Conservation (phyloP, 2,113 vertebrate genomes). For the Phoenicopterus ruber region DNA sequence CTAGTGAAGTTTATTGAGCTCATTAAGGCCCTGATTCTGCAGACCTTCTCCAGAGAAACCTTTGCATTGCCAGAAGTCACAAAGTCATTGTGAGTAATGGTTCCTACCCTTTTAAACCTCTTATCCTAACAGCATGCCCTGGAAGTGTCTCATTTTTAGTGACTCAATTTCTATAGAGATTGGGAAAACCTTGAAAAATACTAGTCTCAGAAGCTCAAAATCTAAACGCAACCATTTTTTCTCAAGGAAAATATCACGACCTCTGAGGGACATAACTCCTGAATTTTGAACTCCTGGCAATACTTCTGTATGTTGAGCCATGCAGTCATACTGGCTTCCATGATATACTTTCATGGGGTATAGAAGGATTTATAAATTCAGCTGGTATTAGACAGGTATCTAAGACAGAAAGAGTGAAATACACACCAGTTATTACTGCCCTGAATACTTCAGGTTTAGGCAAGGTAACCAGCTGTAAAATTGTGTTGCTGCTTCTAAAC, state of each 20-base stretch:
- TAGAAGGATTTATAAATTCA: not conserved
- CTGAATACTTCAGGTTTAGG: not conserved
- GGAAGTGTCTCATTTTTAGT: not conserved
- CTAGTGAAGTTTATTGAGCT: not conserved
- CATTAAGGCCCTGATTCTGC: not conserved
- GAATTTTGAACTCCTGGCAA: not conserved
- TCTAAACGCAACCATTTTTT: not conserved
- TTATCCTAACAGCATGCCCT: not conserved
- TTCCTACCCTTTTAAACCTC: not conserved
- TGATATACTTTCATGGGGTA: not conserved
- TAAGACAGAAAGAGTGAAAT: not conserved
- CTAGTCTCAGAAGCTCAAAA: not conserved
- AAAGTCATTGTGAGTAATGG: not conserved
- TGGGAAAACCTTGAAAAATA: not conserved
- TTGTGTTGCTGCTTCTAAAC: not conserved
- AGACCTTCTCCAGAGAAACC: not conserved
- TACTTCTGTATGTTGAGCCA: not conserved
- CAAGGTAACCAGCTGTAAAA: not conserved
- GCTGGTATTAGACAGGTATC: rapidly evolving
- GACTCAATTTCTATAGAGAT: not conserved
- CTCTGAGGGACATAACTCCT: not conserved
- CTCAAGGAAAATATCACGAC: not conserved
- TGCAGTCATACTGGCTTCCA: not conserved
- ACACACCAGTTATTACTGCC: not conserved
- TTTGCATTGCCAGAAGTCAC: not conserved